These are phyloP conservation scores for Callosobruchus maculatus DNA, from an alignment of 2,888 invertebrate genomes.

Conservation along the genomic window DNA sequence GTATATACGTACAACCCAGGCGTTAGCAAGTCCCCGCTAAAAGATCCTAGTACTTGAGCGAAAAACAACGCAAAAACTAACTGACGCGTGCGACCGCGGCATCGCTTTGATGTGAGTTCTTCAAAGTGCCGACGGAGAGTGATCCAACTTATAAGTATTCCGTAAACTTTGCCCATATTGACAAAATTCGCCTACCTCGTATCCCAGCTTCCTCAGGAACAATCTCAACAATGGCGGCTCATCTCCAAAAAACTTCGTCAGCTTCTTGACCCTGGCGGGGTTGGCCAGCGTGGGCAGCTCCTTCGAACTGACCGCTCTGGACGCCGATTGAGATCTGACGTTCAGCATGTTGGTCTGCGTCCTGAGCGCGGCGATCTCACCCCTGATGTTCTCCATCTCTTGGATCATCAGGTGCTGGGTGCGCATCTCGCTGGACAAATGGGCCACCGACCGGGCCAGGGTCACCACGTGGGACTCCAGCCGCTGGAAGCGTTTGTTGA, in stretches of 20 bases:
- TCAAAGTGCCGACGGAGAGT: no score
- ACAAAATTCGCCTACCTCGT: conserved; percentile 62
- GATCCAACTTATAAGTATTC: no score
- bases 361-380: conserved; percentile 74
- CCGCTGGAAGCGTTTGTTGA: conserved; percentile 83
- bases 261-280: conserved; percentile 80
- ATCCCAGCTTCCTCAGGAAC: conserved; percentile 86
- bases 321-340: conserved; percentile 64
- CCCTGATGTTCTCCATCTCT: conserved; percentile 83
- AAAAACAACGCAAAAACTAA: no score
- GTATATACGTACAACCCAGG: no score
- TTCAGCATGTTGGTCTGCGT: conserved; percentile 63
- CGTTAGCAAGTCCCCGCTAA: no score
- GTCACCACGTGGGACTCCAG: conserved; percentile 90
- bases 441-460: conserved; percentile 83
- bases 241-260: conserved; percentile 91
- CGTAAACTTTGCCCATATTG: no score
- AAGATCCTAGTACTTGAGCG: no score
- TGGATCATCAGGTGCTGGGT: conserved; percentile 86
- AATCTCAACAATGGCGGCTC: conserved; percentile 87
- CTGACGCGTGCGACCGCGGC: no score
- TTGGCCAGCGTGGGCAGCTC: conserved; percentile 76
- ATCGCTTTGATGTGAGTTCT: no score
- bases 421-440: conserved; percentile 86
- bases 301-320: conserved; percentile 53